Base-by-base conservation (phyloP, 1,140 invertebrate species). In the Orius laevigatus region DNA sequence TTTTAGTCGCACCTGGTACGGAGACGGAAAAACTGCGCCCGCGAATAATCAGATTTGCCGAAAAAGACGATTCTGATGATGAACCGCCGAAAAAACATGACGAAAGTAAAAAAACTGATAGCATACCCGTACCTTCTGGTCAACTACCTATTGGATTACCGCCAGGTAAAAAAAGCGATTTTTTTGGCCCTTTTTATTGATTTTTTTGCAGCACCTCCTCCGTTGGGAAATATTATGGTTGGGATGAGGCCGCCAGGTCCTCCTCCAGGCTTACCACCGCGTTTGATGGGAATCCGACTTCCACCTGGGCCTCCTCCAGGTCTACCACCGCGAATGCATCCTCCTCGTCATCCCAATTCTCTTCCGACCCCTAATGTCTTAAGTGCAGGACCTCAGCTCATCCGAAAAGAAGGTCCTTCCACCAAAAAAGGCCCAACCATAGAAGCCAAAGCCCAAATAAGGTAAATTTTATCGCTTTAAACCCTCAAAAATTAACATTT, bases 361-460 rank as follows among this genome's bases (percentile, higher is more conserved):
- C 64, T 66, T 14, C 70, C 68, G 11, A 79, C 78, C 50, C 75
- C 81, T 1, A 82, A 81, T 61, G 84, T 89, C 5, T 64, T 90
- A 12, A 79, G 77, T 46, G 85, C 85, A 32, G 84, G 78, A 1
- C 85, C 85, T 6, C 85, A 86, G 59, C 73, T 88, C 3, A 82
- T 88, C 57, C 76, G 74, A 49, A 67, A 72, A 58, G 74, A 45
- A 72, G 54, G 53, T 32, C 32, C 72, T 75, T 32, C 66, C 64
- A 39, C 53, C 45, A 59, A 57, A 42, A 50, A 58, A 55, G 75
- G 76, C 51, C 72, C 79, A 15, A 83, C 79, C 1, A 95, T 96
- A 54, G 85, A 86, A 58, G 91, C 91, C 0, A 94, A 94, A 64
- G 91, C 91, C 1, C 89, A 95, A 68, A 93, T 97, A 48, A 74